These are phyloP conservation scores for Onychomys leucogaster DNA, from an alignment of 2,797 vertebrate genomes.

Conservation along the genomic window DNA sequence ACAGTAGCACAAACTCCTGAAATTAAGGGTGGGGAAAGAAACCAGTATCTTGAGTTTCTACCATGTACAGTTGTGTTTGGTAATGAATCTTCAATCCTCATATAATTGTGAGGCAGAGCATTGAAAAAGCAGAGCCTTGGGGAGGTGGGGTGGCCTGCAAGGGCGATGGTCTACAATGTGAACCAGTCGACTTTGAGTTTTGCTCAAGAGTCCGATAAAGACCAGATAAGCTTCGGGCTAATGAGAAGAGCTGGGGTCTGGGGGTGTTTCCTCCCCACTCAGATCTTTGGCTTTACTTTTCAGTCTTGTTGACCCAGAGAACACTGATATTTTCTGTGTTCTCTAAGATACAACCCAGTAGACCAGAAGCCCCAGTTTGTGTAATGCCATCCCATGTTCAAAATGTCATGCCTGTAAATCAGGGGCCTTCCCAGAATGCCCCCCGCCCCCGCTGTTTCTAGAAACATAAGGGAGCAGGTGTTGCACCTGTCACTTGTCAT, in stretches of 20 bases:
- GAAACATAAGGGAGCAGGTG: not conserved
- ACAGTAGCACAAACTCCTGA: not conserved
- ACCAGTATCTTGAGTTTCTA: slow-evolving; percentile 35
- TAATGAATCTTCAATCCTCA: not conserved
- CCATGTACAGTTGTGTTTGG: not conserved
- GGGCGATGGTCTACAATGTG: not conserved
- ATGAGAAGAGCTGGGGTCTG: not conserved
- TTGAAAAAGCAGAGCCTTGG: not conserved
- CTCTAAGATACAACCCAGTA: not conserved
- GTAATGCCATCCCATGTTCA: not conserved
- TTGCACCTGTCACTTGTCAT: not conserved
- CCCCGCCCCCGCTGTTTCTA: not conserved
- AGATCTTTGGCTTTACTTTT: slow-evolving; percentile 12
- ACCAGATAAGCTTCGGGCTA: not conserved
- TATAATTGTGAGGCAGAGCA: slow-evolving; percentile 1
- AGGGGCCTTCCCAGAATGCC: not conserved
- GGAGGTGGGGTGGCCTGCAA: not conserved
- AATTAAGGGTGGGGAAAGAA: not conserved
- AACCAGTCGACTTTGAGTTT: not conserved
- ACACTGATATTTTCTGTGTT: slow-evolving; percentile 5
- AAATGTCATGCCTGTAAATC: slow-evolving; percentile 47
- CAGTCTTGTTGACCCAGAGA: slow-evolving; percentile 37
- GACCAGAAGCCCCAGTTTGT: not conserved
- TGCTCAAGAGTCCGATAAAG: not conserved
- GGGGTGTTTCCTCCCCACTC: not conserved